A percentile compares a stretch with the other conserved stretches of the same genome.
These are phyloP conservation scores for Hemistola chrysoprasaria DNA, from an alignment of 2,888 invertebrate species.

Conservation along the genomic window DNA sequence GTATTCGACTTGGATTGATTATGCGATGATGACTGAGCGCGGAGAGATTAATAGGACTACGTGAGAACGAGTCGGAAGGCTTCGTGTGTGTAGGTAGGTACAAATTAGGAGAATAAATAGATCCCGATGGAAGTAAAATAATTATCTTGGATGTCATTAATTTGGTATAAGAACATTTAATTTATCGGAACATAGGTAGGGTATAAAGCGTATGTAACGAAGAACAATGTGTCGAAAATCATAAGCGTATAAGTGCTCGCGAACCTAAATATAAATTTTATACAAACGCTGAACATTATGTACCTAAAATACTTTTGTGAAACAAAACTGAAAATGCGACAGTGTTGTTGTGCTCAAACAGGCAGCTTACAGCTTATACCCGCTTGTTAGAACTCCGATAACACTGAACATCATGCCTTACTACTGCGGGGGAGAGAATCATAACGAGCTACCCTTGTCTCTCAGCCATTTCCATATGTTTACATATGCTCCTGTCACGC, in stretches of 20 bases:
- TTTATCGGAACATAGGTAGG: too few species aligned
- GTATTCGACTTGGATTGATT: slow-evolving; percentile 59
- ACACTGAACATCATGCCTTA: slow-evolving; percentile 17
- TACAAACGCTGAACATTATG: too few species aligned
- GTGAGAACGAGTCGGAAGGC: slow-evolving; percentile 7
- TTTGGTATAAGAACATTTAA: too few species aligned
- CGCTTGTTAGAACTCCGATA: slow-evolving; percentile 20
- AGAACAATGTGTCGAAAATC: too few species aligned
- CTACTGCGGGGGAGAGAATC: slow-evolving; percentile 14
- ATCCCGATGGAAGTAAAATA: too few species aligned
- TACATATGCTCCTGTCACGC: slow-evolving; percentile 43
- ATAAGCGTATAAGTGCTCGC: too few species aligned
- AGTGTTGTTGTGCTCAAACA: slow-evolving; percentile 9
- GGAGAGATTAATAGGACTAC: slow-evolving; percentile 53
- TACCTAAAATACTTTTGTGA: too few species aligned
- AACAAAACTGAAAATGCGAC: not conserved
- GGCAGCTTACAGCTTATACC: not conserved
- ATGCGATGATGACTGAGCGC: slow-evolving; percentile 61
- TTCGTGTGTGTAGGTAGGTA: not conserved
- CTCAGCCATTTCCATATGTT: slow-evolving; percentile 35
- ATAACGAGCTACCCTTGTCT: slow-evolving; percentile 31
- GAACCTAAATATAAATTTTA: too few species aligned
- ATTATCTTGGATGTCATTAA: too few species aligned
- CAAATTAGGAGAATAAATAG: not conserved
- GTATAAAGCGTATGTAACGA: too few species aligned